Evolutionary conservation across 2,113 vertebrate species (phyloP).

Genomic region (Vulpes lagopus): DNA sequence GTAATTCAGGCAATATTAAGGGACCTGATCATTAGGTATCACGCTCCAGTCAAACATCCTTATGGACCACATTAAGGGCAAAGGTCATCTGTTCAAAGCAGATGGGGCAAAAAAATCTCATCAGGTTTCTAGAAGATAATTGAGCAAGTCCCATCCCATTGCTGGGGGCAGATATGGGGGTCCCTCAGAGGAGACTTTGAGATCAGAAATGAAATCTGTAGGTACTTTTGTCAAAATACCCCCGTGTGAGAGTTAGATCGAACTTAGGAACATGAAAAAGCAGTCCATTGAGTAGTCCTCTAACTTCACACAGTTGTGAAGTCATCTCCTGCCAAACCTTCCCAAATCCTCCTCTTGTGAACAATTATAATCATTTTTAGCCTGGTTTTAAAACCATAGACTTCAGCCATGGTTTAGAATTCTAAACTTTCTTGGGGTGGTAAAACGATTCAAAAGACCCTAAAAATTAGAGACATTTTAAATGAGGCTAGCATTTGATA

Average conservation of each 20-base stretch:
- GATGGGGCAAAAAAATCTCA: not conserved
- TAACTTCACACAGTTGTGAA: not conserved
- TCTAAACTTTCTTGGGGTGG: not conserved
- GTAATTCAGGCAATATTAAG: not conserved
- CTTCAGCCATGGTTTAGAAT: not conserved
- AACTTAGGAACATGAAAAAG: slow-evolving; percentile 6
- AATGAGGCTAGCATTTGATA: not conserved
- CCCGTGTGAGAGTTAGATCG: not conserved
- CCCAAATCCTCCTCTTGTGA: not conserved
- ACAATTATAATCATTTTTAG: not conserved
- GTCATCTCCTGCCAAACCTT: not conserved
- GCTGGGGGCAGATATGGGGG: not conserved
- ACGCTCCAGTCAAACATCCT: not conserved
- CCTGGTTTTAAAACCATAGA: not conserved
- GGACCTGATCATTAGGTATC: not conserved
- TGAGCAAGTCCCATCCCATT: no score
- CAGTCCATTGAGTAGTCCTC: not conserved
- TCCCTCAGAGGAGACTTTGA: not conserved
- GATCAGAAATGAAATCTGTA: not conserved
- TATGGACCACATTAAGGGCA: not conserved
- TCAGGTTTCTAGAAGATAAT: not conserved
- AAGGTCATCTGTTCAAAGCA: not conserved
- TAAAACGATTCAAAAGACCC: not conserved
- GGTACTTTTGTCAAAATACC: slow-evolving; percentile 16
- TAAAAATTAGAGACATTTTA: not conserved